Percentiles rank a stretch among this genome's conserved stretches.
Evolutionary conservation across 64 coral and sea anemone species (phyloP).

Genomic region (Exaiptasia diaphana): DNA sequence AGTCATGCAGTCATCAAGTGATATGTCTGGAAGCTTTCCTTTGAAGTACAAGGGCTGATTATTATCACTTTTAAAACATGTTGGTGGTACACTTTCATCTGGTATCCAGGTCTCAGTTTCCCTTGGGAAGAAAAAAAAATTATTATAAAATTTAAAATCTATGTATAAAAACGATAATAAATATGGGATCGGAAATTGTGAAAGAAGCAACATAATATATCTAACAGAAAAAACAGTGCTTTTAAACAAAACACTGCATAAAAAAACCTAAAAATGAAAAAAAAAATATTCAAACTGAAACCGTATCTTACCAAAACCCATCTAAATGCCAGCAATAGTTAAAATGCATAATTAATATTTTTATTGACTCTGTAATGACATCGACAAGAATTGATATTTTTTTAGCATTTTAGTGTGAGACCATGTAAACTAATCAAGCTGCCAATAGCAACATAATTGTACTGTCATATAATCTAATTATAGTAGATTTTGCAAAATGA

Average conservation of each 20-base stretch:
- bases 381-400: too few species aligned
- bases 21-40: conserved; percentile 53
- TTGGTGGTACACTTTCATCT: background rate
- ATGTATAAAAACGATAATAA: background rate
- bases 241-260: background rate
- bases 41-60: conserved; percentile 36
- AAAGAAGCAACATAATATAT: background rate
- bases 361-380: too few species aligned
- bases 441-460: too few species aligned
- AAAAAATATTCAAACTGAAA: background rate
- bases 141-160: background rate
- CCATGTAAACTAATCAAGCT: too few species aligned
- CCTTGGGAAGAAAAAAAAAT: background rate
- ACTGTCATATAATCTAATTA: too few species aligned
- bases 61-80: conserved; percentile 34
- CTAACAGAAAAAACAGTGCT: background rate
- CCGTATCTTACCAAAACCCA: too few species aligned
- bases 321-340: too few species aligned
- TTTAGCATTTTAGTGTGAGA: too few species aligned
- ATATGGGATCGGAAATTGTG: background rate
- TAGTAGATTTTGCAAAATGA: too few species aligned
- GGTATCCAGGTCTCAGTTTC: background rate
- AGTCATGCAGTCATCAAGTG: conserved; percentile 48
- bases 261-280: background rate
- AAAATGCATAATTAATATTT: too few species aligned